Evolutionary conservation across 2,113 vertebrate genomes (phyloP), one percentile per base, ranked within the genome.

Genomic region (Oncorhynchus gorbuscha): DNA sequence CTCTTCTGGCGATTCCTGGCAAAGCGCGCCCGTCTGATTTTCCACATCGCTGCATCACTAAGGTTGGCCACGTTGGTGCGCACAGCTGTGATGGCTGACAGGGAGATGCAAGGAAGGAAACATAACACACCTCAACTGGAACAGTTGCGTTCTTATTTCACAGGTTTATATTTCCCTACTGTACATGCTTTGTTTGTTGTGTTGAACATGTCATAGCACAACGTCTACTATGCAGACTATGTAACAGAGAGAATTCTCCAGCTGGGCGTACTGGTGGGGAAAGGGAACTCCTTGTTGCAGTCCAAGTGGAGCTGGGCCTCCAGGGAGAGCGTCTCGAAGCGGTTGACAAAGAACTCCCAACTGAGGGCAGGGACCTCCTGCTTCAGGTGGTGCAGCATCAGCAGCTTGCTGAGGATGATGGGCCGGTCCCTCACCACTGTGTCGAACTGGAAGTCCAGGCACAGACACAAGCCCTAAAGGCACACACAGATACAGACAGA

Each of bases 291-390:
- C 91, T 99, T 99, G 92, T 99, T 99, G 93, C 98, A 99, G 89
- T 99, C 98, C 85, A 99, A 92, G 89, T 99, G 98, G 73, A 99
- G 92, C 88, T 99, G 98, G 74, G 98, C 98, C 93, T 99, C 98
- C 88, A 99, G 92, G 78, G 97, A 98, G n/a, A 99, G 90, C 0
- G 98, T 99, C 87, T 99, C 98, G 90, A 99, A 99, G 78, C 98
- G 95, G 87, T 99, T 99, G 83, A 99, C 97, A 85, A 99, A 99
- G 84, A 99, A 99, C 88, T 99, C 98, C 97, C 97, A 99, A 87
- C 98, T 99, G 75, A 99, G 93, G 5, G 97, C 98, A 24, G 97
- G 98, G 81, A 99, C 95, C 79, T 99, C 97, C 79, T 94, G 95
- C 89, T 97, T 97, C 67, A 99, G 93, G 86, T 95, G 97, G 93